Base-by-base conservation (phyloP, 2,888 invertebrate genomes). In the Elegia similella region DNA sequence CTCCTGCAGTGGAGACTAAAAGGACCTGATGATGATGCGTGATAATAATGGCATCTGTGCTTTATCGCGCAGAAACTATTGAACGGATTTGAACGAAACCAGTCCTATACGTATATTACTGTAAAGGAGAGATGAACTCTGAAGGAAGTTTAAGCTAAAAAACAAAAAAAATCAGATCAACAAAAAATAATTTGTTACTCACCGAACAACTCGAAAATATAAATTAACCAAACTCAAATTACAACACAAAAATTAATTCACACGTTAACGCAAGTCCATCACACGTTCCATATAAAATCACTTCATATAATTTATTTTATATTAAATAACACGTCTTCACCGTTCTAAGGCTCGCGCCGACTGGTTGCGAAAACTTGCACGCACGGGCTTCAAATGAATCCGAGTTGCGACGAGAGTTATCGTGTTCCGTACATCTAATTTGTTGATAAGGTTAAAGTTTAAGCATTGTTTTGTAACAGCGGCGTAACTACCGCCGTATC, bases 291-390 rank as follows among this genome's bases (percentile, higher is more conserved):
- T 46, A 12, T 17, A 46, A 23, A 23, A 29, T 23, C 17, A 44
- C 10, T 17, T 46, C 23, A 10, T 17, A 23, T 23, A n/a, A 29
- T 17, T 46, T 46, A 10, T 12, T 12, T 23, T 29, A 12, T 2
- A 48, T 30, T 6, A 13, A 15, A 15, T 10, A 8, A 48, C 13
- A 48, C 48, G 48, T 48, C 48, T 15, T 32, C 15, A 8, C 48
- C 7, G 13, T 8, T n/a, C 48, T 15, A 32, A 32, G 15, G 32
- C 15, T 30, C 6, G 30, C 6, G 1, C 13, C 30, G 15, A 48
- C 48, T 48, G 48, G 15, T 32, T 48, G 48, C 48, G 32, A 32
- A 48, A 48, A 48, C 48, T 13, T 32, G 48, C 47, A 12, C 12
- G 48, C 15, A 15, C 2, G 30, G 48, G 32, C 32, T 32, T 48